These are phyloP conservation scores for Momotus momota DNA, from an alignment of 2,797 vertebrate species.

Conservation along the genomic window DNA sequence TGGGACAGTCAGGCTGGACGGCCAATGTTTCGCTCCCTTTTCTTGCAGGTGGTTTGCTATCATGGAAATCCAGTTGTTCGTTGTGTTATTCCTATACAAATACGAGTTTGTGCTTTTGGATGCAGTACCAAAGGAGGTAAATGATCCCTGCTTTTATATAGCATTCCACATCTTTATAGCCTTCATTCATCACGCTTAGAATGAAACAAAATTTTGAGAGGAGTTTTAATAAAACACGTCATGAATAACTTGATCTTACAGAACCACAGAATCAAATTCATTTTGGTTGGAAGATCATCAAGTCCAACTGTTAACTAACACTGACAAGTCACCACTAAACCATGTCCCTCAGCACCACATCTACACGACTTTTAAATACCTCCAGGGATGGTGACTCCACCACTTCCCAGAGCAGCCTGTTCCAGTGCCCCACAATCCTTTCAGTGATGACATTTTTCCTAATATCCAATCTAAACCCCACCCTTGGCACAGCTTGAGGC, in stretches of 20 bases:
- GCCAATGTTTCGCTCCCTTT: background rate
- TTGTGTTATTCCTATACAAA: constrained; percentile 81
- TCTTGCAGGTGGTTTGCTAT: constrained; percentile 82
- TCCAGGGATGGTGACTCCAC: background rate
- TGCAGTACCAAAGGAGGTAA: constrained; percentile 82
- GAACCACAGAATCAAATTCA: background rate
- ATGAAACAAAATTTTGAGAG: background rate
- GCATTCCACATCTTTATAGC: background rate
- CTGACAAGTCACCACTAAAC: background rate
- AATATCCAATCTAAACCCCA: background rate
- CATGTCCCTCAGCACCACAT: background rate
- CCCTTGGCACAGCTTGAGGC: background rate
- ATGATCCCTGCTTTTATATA: background rate
- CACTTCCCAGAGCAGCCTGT: background rate
- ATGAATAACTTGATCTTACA: fast-evolving
- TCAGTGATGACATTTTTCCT: background rate
- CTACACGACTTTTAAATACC: background rate
- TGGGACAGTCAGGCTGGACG: background rate
- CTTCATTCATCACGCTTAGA: background rate
- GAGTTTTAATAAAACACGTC: background rate
- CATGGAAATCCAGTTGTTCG: constrained; percentile 80
- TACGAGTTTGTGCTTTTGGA: constrained; percentile 82
- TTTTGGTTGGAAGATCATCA: background rate
- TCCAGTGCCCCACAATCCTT: background rate
- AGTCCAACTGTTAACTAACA: background rate